Base-by-base conservation (phyloP, 1,140 invertebrate genomes). In the Heliothis subflexa region DNA sequence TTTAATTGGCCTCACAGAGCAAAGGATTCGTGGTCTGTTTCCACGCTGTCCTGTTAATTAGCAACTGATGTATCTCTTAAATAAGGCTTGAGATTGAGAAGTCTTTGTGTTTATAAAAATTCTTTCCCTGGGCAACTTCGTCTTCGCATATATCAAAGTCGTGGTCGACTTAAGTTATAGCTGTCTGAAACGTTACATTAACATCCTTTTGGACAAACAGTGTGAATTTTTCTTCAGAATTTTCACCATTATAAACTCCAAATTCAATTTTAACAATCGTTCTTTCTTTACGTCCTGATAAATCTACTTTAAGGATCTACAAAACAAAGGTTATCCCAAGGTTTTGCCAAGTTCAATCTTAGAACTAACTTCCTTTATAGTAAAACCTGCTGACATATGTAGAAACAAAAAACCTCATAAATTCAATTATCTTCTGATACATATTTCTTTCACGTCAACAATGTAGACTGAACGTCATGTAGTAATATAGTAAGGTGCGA, bases 401-500 rank as follows among this genome's bases (percentile, higher is more conserved):
- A 64, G 59, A 50, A 75, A 75, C 73, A 50, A 62, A 61, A 25
- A 52, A 52, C 1, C 33, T 11, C 16, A 74, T 13, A 28, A 64
- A 50, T 33, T 64, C 40, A n/a, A 52, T 52, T 40, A 25, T 14
- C 2, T 33, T 11, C n/a, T n/a, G 40, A 40, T 40, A n/a, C 33
- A 33, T 57, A 33, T 18, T 45, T 70, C 40, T 25, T 33, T 54
- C 18, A 0, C 59, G 25, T 55, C 40, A 40, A 28, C 33, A 47
- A 9, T 21, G 16, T 33, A 4, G 33, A 64, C 47, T 33, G 14
- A 52, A 47, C 45, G 45, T 16, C 55, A 75, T 64, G 47, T 50
- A 68, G 64, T 68, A 68, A 62, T 75, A 75, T 50, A 52, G 57
- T 75, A 64, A 62, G 72, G 40, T 49, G 73, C 47, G 47, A 50